Evolutionary conservation across 2,888 invertebrate genomes (phyloP).

Genomic region (Sarcophaga caerulescens): DNA sequence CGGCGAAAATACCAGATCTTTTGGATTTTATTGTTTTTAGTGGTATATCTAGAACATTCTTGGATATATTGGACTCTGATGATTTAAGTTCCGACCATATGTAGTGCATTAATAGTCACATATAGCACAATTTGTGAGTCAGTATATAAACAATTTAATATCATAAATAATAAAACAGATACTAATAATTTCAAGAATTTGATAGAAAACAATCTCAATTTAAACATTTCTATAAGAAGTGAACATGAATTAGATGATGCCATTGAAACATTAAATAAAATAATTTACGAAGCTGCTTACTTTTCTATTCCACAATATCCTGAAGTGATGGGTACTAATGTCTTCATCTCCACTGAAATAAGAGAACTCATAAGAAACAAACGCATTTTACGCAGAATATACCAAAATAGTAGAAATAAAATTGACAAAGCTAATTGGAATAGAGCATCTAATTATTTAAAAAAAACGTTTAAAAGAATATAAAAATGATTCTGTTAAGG

Average conservation of each 20-base stretch:
- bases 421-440: background rate
- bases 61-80: no score
- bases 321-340: background rate
- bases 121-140: no score
- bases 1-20: background rate
- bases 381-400: conserved; percentile 6
- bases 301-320: background rate
- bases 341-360: background rate
- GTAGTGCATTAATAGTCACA: no score
- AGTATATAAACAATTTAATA: background rate
- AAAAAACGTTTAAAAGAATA: conserved; percentile 9
- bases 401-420: background rate
- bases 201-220: no score
- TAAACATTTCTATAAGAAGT: background rate
- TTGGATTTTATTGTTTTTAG: no score
- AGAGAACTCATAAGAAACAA: conserved; percentile 6
- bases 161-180: background rate
- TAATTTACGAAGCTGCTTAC: conserved; percentile 1
- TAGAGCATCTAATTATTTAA: background rate
- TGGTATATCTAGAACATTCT: no score
- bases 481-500: conserved; percentile 6
- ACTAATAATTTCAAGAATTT: no score
- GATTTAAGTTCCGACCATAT: no score
- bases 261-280: background rate
- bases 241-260: no score